Evolutionary conservation across 2,113 vertebrate genomes (phyloP), one percentile per base, ranked within the genome.

Genomic region (Antechinus flavipes): DNA sequence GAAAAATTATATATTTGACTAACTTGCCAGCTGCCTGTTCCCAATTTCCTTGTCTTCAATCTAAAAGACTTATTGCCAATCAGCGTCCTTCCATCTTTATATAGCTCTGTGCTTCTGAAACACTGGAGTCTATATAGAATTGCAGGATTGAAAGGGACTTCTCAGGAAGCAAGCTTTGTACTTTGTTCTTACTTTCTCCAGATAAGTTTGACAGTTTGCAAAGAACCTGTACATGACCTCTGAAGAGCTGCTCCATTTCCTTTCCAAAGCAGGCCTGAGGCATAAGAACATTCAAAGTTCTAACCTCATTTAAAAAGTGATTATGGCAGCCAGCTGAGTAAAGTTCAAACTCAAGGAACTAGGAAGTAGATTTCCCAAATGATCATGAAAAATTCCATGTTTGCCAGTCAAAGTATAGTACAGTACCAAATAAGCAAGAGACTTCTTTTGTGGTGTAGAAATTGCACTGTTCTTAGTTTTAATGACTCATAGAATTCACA

Each of bases 401-500:
- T 14, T 47, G 2, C 9, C 14, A 61, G 1, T 90, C 42, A 54
- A 91, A 56, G n/a, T 42, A 2, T 47, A 49, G 3, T 6, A 7
- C n/a, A 4, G 2, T 14, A 84, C 47, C 68, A 27, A 46, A 50
- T 24, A 22, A n/a, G 54, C 12, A 9, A 84, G 35, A 89, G n/a
- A 9, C 3, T 5, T 23, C 68, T 19, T 50, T 47, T 90, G 46
- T 90, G 46, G 35, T 12, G 35, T 23, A n/a, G 9, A 14, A 23
- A 46, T 68, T 53, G 23, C 23, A 25, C 35, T 0, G 58, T 0
- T 0, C 58, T 50, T 24, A 1, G 12, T 46, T 84, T 23, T 35
- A 89, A n/a, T 9, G 50, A 8, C 76, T 42, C 30, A 35, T 55
- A 2, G 19, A 22, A 16, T 3, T 3, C 0, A 0, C 35, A 19